Evolutionary conservation across 2,797 vertebrate genomes (phyloP).

Genomic region (Philypnodon macrostomus): DNA sequence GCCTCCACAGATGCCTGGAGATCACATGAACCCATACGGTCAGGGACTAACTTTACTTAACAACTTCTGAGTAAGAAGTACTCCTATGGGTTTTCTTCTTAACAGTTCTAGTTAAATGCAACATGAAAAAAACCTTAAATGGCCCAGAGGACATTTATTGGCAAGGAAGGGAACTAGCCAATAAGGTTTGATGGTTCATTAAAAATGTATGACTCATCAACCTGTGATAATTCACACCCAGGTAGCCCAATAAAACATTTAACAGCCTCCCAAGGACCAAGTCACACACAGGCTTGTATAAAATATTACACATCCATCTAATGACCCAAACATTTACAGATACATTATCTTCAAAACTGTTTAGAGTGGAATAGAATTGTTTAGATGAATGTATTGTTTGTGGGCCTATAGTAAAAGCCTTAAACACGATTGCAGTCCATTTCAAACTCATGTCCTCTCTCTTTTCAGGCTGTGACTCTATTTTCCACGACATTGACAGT

Average conservation of each 20-base stretch:
- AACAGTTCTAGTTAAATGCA: no score
- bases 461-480: conserved; percentile 83
- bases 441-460: not conserved
- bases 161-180: conserved; percentile 6
- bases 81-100: no score
- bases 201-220: conserved; percentile 23
- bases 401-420: no score
- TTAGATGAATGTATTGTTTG: no score
- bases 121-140: not conserved
- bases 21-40: conserved; percentile 97
- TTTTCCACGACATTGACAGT: conserved; percentile 92
- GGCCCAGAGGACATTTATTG: not conserved
- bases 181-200: conserved; percentile 9
- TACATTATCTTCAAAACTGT: no score
- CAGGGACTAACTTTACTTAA: conserved; percentile 56
- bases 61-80: not conserved
- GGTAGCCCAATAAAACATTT: conserved; percentile 12
- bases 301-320: no score
- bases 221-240: no score
- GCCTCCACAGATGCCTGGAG: conserved; percentile 94
- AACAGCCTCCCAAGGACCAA: no score
- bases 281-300: no score
- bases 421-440: no score
- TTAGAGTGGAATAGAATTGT: no score
- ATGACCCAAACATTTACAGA: no score